phyloP scores from a whole-genome alignment of 2,888 invertebrate species.

The Pollenia angustigena region DNA sequence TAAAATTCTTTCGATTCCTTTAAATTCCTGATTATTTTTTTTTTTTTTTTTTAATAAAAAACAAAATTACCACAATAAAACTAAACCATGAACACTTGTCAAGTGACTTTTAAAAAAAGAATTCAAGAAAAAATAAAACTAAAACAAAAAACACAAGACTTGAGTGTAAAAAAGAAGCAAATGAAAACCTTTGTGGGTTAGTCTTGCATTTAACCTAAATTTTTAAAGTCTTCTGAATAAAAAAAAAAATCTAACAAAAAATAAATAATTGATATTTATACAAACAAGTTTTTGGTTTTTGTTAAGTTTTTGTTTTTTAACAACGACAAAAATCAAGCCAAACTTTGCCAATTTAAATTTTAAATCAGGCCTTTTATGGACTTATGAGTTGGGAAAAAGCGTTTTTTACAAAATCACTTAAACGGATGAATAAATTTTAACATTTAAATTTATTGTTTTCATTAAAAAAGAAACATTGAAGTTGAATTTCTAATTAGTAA shows the following conservation, averaged over 20 bases:
- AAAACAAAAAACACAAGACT: conserved; percentile 40
- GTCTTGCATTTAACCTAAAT: conserved; percentile 76
- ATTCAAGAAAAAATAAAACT: conserved; percentile 47
- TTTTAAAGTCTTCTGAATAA: conserved; percentile 60
- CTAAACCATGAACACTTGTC: conserved; percentile 72
- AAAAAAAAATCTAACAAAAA: conserved; percentile 37
- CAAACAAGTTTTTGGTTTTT: conserved; percentile 67
- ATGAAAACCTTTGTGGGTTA: conserved; percentile 72
- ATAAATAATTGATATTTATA: conserved; percentile 59
- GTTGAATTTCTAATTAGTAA: not conserved
- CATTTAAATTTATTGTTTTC: conserved; percentile 1
- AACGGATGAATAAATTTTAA: conserved; percentile 30
- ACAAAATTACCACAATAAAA: conserved; percentile 61
- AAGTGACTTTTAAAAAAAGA: conserved; percentile 71
- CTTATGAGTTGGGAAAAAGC: not conserved
- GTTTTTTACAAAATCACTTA: not conserved
- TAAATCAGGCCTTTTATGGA: conserved; percentile 58
- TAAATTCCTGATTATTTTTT: conserved; percentile 36
- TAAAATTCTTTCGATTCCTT: conserved; percentile 29
- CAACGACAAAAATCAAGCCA: conserved; percentile 29
- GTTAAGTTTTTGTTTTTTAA: conserved; percentile 17
- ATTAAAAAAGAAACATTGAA: not conserved
- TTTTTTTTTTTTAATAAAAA: conserved; percentile 3
- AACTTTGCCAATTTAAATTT: conserved; percentile 68
- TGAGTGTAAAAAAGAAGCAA: conserved; percentile 62